phyloP scores from a whole-genome alignment of 2,888 invertebrate genomes.

The Plemyria rubiginata region DNA sequence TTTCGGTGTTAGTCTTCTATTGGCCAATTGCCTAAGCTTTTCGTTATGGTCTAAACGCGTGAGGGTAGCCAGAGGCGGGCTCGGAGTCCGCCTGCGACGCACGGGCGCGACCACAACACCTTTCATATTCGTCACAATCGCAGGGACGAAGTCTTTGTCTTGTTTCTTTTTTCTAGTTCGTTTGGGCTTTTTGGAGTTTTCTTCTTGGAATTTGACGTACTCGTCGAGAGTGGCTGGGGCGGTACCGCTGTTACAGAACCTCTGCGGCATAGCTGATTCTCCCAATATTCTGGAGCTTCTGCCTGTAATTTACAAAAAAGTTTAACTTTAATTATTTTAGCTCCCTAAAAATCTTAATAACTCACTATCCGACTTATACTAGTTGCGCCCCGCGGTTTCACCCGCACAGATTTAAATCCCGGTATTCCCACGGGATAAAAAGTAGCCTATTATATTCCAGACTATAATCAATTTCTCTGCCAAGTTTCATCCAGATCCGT shows the following conservation, averaged over 20 bases:
- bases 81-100: neutral
- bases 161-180: conserved; percentile 9
- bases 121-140: neutral
- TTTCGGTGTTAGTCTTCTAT: conserved; percentile 20
- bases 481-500: too few species aligned
- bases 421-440: too few species aligned
- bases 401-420: too few species aligned
- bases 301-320: conserved; percentile 19
- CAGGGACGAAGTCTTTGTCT: neutral
- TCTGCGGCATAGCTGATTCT: conserved; percentile 15
- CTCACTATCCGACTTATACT: too few species aligned
- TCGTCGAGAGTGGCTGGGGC: conserved; percentile 22
- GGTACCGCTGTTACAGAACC: neutral
- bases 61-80: conserved; percentile 17
- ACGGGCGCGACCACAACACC: neutral
- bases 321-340: too few species aligned
- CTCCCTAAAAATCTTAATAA: too few species aligned
- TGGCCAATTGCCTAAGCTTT: conserved; percentile 1
- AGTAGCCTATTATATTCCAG: too few species aligned
- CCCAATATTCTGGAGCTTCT: conserved; percentile 13
- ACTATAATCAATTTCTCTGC: too few species aligned
- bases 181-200: neutral
- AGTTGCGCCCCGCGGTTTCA: too few species aligned
- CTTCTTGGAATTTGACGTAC: conserved; percentile 21
- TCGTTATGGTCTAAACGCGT: neutral